A percentile compares a stretch with the other conserved stretches of the same genome.
phyloP scores from a whole-genome alignment of 2,113 vertebrate genomes.

The Antidorcas marsupialis region DNA sequence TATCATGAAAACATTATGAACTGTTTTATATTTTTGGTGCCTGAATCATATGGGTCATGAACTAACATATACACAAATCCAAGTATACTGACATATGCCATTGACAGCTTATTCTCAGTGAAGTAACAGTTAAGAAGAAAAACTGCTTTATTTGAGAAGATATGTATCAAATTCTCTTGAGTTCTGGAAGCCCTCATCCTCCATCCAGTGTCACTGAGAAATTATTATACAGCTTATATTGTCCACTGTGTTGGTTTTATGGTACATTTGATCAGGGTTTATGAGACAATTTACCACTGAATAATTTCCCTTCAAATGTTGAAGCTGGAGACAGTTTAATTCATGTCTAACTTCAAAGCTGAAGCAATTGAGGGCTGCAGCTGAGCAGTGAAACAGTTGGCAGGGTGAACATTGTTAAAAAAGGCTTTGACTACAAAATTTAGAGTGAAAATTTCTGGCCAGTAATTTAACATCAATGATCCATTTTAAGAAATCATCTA shows the following conservation, averaged over 20 bases:
- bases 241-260: not conserved
- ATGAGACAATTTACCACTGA: constrained; percentile 15
- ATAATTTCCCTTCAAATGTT: constrained; percentile 18
- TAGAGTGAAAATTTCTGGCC: not conserved
- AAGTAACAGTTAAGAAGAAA: constrained; percentile 12
- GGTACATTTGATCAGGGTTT: constrained; percentile 16
- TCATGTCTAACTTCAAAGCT: constrained; percentile 1
- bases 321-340: not conserved
- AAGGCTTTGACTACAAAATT: not conserved
- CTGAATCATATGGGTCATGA: not conserved
- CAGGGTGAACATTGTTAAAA: not conserved
- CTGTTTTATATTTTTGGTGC: not conserved
- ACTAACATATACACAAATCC: not conserved
- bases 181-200: not conserved
- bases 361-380: not conserved
- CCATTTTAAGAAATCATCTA: constrained; percentile 13
- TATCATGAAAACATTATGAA: not conserved
- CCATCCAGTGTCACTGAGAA: not conserved
- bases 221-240: not conserved
- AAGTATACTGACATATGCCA: not conserved
- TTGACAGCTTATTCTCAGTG: not conserved
- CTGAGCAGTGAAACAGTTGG: not conserved
- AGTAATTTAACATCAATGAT: not conserved
- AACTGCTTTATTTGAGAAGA: not conserved
- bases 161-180: not conserved